Base-by-base conservation (phyloP, 2,888 invertebrate species). In the Autographa pulchrina region DNA sequence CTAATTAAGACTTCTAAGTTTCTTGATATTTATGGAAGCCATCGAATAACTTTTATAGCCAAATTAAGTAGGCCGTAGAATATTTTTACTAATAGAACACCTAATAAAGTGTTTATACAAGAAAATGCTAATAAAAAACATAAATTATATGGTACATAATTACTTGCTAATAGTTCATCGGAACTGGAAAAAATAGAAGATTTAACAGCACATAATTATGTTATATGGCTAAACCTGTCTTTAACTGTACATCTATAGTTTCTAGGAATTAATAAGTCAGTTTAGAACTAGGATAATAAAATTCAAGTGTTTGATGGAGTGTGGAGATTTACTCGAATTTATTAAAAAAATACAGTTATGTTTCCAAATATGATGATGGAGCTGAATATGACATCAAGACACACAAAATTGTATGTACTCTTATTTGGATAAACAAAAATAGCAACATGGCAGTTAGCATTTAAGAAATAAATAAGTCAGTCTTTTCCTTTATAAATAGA, bases 41-140 rank as follows among this genome's bases (percentile, higher is more conserved):
- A 68, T 66, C 43, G 74, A 75, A 72, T 52, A 62, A 81, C 62
- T 75, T 75, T 62, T 60, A 61, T 66, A 56, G 71, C 62, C 62
- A 69, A 61, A 69, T 70, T 67, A 78, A 80, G 68, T 65, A 43
- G 52, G 69, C 62, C 61, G 62, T 62, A 68, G 31, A 63, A 35
- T 65, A 31, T 69, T 68, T 74, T 77, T 32, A 66, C 58, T 74
- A 69, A 74, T 65, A 69, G 25, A 59, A 18, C 31, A 35, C 48
- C 54, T 66, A 72, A 72, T 78, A 72, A 67, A 74, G 62, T 11
- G 62, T 59, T n/a, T 74, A 63, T 67, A 77, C 65, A 60, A 65
- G 68, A 65, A 80, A 80, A 80, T 75, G 75, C 60, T 77, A 77
- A 80, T 80, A 67, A 77, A 86, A 86, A 64, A 72, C 70, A 80